These are phyloP conservation scores for Gila orcuttii DNA, from an alignment of 2,113 vertebrate genomes.

Conservation along the genomic window DNA sequence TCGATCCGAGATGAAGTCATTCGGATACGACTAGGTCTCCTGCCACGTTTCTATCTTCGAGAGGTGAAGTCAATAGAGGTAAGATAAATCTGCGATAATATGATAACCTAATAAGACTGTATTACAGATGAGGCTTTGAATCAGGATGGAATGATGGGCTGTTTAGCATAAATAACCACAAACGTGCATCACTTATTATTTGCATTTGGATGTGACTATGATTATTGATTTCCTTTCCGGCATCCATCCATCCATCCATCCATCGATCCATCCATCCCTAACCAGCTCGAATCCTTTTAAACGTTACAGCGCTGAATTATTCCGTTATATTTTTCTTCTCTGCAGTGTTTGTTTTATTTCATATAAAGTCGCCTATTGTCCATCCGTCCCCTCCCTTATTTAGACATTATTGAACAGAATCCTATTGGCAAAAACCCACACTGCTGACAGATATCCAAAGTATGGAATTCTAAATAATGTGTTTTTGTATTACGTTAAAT, in stretches of 20 bases:
- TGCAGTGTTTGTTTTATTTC: neutral
- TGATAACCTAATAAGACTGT: neutral
- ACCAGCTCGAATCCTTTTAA: neutral
- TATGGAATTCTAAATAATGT: neutral
- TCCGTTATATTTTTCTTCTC: neutral
- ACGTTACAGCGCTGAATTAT: neutral
- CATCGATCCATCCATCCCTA: neutral
- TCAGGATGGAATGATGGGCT: neutral
- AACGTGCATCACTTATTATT: neutral
- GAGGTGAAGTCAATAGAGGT: slow-evolving; percentile 51
- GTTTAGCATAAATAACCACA: neutral
- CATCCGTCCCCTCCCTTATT: neutral
- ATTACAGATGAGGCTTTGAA: neutral
- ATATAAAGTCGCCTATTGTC: neutral
- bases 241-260: neutral
- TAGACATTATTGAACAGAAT: neutral
- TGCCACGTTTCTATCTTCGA: slow-evolving; percentile 44
- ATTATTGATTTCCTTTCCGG: neutral
- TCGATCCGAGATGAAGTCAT: slow-evolving; percentile 45
- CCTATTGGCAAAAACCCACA: neutral
- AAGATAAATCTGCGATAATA: neutral
- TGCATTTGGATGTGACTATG: slow-evolving; percentile 3
- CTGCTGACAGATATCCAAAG: neutral
- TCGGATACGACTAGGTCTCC: slow-evolving; percentile 44
- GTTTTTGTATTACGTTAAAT: neutral